Percentiles rank a stretch among this genome's conserved stretches.
Conservation (phyloP, 2,888 invertebrate genomes). For the Prostheceraeus crozeri region DNA sequence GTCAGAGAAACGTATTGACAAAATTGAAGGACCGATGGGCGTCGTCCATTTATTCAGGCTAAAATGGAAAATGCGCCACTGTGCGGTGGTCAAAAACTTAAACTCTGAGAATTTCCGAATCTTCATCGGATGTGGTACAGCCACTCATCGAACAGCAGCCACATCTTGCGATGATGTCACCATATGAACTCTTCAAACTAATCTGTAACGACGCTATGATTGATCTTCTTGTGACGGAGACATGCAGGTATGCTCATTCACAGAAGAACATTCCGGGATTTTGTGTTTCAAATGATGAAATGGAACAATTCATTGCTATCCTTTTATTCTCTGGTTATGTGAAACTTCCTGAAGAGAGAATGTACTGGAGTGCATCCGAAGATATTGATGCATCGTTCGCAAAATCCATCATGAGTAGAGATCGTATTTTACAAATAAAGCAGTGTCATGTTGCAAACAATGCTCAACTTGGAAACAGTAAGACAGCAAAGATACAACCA, state of each 20-base stretch:
- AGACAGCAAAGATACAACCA: conserved; percentile 11
- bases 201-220: too few relatives aligned
- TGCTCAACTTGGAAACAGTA: conserved; percentile 25
- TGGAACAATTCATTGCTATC: conserved; percentile 2
- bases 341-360: conserved; percentile 19
- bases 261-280: background rate
- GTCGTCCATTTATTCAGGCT: too few relatives aligned
- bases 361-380: conserved; percentile 13
- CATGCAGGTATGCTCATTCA: conserved; percentile 5
- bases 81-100: too few relatives aligned
- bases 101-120: too few relatives aligned
- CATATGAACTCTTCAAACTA: too few relatives aligned
- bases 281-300: background rate
- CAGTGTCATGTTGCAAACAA: conserved; percentile 27
- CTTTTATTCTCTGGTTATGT: conserved; percentile 24
- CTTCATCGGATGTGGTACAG: too few relatives aligned
- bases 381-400: conserved; percentile 28
- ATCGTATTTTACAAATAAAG: conserved; percentile 26
- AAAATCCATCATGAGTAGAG: conserved; percentile 9
- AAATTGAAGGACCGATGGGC: too few relatives aligned
- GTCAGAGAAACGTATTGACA: too few relatives aligned
- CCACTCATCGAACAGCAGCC: too few relatives aligned
- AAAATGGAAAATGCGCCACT: too few relatives aligned
- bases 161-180: too few relatives aligned
- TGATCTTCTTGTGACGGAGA: too few relatives aligned